Evolutionary conservation across 2,888 invertebrate species (phyloP).

Genomic region (Seladonia tumulorum): DNA sequence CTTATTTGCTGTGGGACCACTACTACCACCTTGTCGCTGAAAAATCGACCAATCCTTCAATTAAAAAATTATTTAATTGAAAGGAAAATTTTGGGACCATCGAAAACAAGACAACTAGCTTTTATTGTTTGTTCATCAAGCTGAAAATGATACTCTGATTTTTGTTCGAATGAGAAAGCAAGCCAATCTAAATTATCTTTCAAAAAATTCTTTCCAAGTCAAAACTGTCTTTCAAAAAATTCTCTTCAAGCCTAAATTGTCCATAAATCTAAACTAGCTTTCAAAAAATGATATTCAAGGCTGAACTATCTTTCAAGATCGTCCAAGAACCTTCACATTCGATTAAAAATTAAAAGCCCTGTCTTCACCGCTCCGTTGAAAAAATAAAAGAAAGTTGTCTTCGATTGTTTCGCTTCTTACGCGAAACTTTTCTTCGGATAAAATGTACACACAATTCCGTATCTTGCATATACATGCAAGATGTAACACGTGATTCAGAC

Average conservation of each 20-base stretch:
- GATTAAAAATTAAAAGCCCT: no score
- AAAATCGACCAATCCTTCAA: background rate
- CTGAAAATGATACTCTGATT: background rate
- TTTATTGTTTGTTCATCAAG: background rate
- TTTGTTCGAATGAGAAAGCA: no score
- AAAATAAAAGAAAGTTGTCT: background rate
- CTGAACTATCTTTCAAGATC: no score
- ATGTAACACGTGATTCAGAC: background rate
- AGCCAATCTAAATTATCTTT: no score
- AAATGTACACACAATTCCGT: background rate
- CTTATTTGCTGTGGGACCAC: constrained; percentile 75
- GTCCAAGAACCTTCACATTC: no score
- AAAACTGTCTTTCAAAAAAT: no score
- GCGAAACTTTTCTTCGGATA: background rate
- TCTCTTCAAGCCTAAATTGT: no score
- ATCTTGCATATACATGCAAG: background rate
- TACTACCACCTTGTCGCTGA: constrained; percentile 75
- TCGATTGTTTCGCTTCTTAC: background rate
- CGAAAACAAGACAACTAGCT: background rate
- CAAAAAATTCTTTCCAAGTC: no score
- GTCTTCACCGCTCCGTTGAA: background rate
- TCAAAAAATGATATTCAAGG: no score
- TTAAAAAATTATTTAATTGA: background rate
- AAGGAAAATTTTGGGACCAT: background rate
- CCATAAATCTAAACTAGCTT: no score